Percentiles rank a stretch among this genome's conserved stretches.
Evolutionary conservation across 53 echinoderm and acorn worm species (phyloP).

Genomic region (Stichopus horrens): DNA sequence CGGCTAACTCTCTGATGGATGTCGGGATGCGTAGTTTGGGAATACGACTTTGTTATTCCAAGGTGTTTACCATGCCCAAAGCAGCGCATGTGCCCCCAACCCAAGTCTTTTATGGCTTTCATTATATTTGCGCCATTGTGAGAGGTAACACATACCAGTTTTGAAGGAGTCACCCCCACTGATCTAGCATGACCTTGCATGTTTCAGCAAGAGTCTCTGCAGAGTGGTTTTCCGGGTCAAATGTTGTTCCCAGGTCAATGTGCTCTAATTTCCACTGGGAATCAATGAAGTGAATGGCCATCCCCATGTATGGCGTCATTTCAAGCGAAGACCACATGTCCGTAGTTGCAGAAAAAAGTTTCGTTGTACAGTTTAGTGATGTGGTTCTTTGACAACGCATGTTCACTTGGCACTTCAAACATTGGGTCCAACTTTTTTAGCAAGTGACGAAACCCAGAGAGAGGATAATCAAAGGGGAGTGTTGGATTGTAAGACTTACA

Average conservation of each 20-base stretch:
- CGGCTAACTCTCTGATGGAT: conserved; percentile 38
- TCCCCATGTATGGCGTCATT: conserved; percentile 44
- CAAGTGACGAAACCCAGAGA: conserved; percentile 23
- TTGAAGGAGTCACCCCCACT: conserved; percentile 15
- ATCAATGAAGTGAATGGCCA: conserved; percentile 29
- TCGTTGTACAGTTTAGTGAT: conserved; percentile 43
- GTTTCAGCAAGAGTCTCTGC: conserved; percentile 11
- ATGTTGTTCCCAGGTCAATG: conserved; percentile 22
- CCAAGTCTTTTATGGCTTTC: conserved; percentile 31
- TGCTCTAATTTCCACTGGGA: conserved; percentile 14
- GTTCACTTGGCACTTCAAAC: conserved; percentile 11
- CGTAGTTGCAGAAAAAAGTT: conserved; percentile 43
- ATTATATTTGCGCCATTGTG: conserved; percentile 52
- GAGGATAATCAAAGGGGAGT: too few relatives aligned
- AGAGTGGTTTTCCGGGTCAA: conserved; percentile 36
- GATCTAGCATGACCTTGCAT: conserved; percentile 31
- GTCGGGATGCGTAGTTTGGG: conserved; percentile 27
- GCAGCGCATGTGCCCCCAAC: conserved; percentile 13
- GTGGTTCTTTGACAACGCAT: conserved; percentile 43
- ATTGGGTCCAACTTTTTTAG: conserved; percentile 15
- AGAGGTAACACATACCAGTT: conserved; percentile 42
- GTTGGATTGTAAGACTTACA: too few relatives aligned
- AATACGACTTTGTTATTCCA: conserved; percentile 50
- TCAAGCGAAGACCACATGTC: conserved; percentile 63
- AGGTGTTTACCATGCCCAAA: conserved; percentile 45